Conservation (phyloP, 1,140 invertebrate species). For the Drosophila ogumai region DNA sequence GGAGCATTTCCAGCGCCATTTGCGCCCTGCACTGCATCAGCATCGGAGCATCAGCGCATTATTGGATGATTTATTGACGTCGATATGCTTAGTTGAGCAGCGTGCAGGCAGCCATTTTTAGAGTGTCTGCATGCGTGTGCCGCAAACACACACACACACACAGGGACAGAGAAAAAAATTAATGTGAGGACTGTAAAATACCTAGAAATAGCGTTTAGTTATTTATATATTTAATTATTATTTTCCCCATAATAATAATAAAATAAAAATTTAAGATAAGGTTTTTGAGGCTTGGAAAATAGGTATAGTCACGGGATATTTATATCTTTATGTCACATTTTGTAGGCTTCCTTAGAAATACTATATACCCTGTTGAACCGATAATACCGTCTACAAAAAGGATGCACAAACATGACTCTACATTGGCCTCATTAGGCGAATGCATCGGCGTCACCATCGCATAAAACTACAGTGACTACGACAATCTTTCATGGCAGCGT, state of each 20-base stretch:
- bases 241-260: too few species aligned
- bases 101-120: constrained; percentile 67
- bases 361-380: background rate
- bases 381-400: background rate
- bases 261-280: background rate
- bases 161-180: background rate
- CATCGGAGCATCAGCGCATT: constrained; percentile 69
- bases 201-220: background rate
- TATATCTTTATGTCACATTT: background rate
- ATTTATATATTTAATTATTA: too few species aligned
- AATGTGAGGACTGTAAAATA: background rate
- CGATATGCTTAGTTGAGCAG: constrained; percentile 82
- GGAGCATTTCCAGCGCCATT: constrained; percentile 49
- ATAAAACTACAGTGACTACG: constrained; percentile 36
- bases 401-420: constrained; percentile 48
- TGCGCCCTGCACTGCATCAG: constrained; percentile 56
- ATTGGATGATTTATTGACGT: constrained; percentile 84
- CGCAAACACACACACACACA: constrained; percentile 17
- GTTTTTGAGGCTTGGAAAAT: background rate
- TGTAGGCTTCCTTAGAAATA: background rate
- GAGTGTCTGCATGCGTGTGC: constrained; percentile 56
- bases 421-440: constrained; percentile 63
- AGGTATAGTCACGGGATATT: background rate
- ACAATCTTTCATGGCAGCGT: constrained; percentile 37
- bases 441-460: constrained; percentile 39